phyloP scores from a whole-genome alignment of 1,140 invertebrate genomes.

The Drosophila suzukii region DNA sequence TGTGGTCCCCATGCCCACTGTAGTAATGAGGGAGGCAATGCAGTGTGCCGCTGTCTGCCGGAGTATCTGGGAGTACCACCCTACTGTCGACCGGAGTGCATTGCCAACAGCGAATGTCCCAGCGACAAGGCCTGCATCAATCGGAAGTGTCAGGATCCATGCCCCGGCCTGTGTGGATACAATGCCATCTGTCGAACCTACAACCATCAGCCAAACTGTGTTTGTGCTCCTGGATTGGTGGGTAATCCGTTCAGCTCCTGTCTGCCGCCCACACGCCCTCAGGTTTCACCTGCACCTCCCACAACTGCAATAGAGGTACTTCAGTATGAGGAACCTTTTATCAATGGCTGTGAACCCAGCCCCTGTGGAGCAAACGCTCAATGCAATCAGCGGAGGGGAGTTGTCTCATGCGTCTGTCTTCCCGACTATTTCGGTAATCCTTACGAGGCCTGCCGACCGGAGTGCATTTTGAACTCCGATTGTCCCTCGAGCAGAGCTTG shows the following conservation, averaged over 20 bases:
- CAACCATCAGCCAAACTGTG: slow-evolving; percentile 88
- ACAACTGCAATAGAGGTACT: slow-evolving; percentile 87
- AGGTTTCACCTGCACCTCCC: slow-evolving; percentile 49
- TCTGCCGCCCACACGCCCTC: slow-evolving; percentile 85
- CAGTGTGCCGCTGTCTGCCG: slow-evolving; percentile 88
- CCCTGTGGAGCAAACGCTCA: slow-evolving; percentile 87
- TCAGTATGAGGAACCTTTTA: slow-evolving; percentile 90
- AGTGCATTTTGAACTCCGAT: slow-evolving; percentile 90
- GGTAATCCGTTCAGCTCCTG: slow-evolving; percentile 89
- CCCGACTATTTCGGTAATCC: slow-evolving; percentile 90
- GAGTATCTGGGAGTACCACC: slow-evolving; percentile 88
- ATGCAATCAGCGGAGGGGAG: slow-evolving; percentile 87
- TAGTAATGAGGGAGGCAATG: slow-evolving; percentile 87
- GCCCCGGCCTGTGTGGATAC: slow-evolving; percentile 86
- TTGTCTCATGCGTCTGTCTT: slow-evolving; percentile 89
- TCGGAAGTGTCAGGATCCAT: slow-evolving; percentile 87
- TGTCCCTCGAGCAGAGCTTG: slow-evolving; percentile 89
- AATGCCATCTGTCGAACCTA: slow-evolving; percentile 88
- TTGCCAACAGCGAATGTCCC: slow-evolving; percentile 88
- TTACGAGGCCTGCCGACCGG: slow-evolving; percentile 90
- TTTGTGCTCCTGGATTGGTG: slow-evolving; percentile 88
- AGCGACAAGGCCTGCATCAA: slow-evolving; percentile 88
- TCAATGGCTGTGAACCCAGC: slow-evolving; percentile 86
- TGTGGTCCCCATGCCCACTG: slow-evolving; percentile 91
- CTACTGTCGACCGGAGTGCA: slow-evolving; percentile 89